Conservation (phyloP, 2,113 vertebrate genomes). For the Carlito syrichta region DNA sequence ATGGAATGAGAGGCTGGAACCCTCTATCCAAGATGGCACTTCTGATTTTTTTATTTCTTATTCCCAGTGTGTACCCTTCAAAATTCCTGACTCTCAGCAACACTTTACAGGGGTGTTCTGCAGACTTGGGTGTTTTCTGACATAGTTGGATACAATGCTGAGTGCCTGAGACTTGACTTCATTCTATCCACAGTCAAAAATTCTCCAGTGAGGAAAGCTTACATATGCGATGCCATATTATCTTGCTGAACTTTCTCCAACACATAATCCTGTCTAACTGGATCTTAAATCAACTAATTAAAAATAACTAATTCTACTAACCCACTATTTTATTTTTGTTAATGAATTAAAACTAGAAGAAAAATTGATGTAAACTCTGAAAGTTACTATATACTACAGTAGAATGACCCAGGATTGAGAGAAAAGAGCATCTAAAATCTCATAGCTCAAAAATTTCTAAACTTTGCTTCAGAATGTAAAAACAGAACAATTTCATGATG, state of each 20-base stretch:
- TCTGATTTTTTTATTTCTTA: slow-evolving; percentile 4
- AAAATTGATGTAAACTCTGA: background rate
- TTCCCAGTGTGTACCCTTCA: background rate
- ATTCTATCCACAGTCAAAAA: slow-evolving; percentile 1
- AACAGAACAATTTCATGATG: background rate
- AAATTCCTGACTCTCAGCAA: background rate
- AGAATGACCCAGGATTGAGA: background rate
- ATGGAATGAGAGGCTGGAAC: background rate
- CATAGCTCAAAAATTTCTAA: background rate
- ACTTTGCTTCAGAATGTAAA: background rate
- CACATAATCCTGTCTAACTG: background rate
- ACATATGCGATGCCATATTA: background rate
- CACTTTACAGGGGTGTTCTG: background rate
- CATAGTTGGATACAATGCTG: background rate
- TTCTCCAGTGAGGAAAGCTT: background rate
- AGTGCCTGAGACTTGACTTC: slow-evolving; percentile 4
- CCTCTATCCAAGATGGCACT: background rate
- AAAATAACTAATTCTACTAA: slow-evolving; percentile 14
- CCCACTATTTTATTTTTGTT: background rate
- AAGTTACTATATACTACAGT: background rate
- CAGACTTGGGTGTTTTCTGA: background rate
- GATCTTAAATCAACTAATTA: slow-evolving; percentile 33
- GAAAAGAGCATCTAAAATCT: background rate
- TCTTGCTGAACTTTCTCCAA: slow-evolving; percentile 15
- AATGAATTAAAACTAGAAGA: background rate